These are phyloP conservation scores for Rhodeus uyekii DNA, from an alignment of 2,797 vertebrate species.

Conservation along the genomic window DNA sequence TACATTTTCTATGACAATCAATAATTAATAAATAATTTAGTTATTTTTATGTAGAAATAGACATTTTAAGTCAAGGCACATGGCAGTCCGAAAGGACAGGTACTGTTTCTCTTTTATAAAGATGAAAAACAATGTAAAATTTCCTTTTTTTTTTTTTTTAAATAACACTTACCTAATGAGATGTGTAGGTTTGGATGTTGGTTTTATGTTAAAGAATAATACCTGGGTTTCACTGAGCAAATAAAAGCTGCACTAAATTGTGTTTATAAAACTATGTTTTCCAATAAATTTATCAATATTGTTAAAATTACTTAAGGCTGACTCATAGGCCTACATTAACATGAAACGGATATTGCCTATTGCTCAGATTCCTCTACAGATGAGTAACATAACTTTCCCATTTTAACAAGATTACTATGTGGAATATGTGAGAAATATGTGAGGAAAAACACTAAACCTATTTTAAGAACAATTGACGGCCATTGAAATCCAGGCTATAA, in stretches of 20 bases:
- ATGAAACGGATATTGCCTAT: neutral
- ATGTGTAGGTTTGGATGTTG: neutral
- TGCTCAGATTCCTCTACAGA: neutral
- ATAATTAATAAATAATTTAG: neutral
- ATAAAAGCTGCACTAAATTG: neutral
- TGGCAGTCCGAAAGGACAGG: neutral
- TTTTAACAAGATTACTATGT: neutral
- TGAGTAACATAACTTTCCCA: neutral
- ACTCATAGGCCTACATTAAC: neutral
- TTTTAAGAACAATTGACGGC: neutral
- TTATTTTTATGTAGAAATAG: neutral
- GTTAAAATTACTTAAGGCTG: neutral
- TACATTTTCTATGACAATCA: neutral
- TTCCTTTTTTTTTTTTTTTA: neutral
- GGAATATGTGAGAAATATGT: neutral
- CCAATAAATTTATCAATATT: neutral
- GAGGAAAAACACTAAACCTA: neutral
- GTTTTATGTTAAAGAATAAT: neutral
- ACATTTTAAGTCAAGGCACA: neutral
- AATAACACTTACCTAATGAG: neutral
- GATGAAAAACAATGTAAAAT: neutral
- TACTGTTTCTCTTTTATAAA: neutral
- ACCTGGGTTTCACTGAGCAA: neutral
- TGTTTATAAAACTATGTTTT: neutral
- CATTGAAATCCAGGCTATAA: neutral